Evolutionary conservation across 23 tunicate species (phyloP), one percentile per base, ranked within the genome.

Genomic region (Oikopleura vanhoeffeni): DNA sequence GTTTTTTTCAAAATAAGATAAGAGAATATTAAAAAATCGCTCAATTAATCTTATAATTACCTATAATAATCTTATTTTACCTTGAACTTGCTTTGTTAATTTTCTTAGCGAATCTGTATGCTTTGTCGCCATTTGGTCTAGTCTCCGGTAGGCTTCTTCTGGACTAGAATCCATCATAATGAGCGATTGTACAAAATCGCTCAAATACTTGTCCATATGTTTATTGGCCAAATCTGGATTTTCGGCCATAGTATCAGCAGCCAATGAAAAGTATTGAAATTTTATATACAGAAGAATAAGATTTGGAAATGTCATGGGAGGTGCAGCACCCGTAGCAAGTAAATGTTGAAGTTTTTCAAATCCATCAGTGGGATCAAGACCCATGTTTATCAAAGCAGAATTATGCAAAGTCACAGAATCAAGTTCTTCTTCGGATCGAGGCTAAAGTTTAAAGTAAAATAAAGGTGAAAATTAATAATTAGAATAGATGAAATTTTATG

Each of bases 201-300:
- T 88, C 84, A 89, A 1, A 75, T 85, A 90, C 24, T 24, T 4
- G 32, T 0, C 41, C n/a, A 93, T 85, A 76, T 87, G 86, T 85
- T 93, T 93, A 87, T 87, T 89, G 4, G 94, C 90, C 83, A 82
- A 90, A 39, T 93, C 98, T 24, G 94, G 83, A 83, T 93, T 89
- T 83, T 93, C 98, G 40, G 98, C 98, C 39, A 93, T 85, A 1
- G 90, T 92, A 83, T 93, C 98, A 39, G 98, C 98, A 38, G 98
- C 98, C 40, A 90, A 84, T 42, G 88, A 91, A n/a, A 89, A 87
- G 40, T 93, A 93, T n/a, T 89, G 94, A 76, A 89, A 86, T 41
- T 93, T 93, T 0, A 93, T 41, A 85, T 93, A 93, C n/a, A 93
- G 88, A n/a, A 93, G 86, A 0, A 93, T 77, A 4, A 93, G 84